Conservation (phyloP, 2,888 invertebrate genomes). For the Hipparchia sbordonii region DNA sequence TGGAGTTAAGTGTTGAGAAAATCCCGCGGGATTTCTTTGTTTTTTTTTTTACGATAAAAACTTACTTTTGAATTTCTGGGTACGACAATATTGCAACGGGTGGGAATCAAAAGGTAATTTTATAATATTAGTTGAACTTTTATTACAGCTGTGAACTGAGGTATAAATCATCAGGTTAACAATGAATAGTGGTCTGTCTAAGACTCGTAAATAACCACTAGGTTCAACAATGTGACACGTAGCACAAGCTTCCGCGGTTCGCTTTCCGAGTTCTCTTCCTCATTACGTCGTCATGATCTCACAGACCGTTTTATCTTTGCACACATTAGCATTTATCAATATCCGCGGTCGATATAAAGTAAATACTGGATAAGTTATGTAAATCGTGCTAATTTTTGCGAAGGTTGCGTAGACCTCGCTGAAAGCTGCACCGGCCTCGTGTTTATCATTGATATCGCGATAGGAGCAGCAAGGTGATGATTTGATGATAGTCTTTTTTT, state of each 20-base stretch:
- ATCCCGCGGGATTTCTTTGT: too few relatives aligned
- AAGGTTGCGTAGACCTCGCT: constrained; percentile 74
- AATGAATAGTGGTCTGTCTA: constrained; percentile 3
- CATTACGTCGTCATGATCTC: constrained; percentile 57
- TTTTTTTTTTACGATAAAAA: too few relatives aligned
- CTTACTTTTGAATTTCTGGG: too few relatives aligned
- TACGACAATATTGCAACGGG: too few relatives aligned
- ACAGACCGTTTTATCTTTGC: constrained; percentile 52
- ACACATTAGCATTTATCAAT: constrained; percentile 36
- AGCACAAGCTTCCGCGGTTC: constrained; percentile 29
- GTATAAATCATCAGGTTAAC: constrained; percentile 1
- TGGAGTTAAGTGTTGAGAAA: too few relatives aligned
- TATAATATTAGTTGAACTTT: neutral
- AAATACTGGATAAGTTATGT: constrained; percentile 57
- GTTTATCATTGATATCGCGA: constrained; percentile 76
- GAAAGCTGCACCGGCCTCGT: constrained; percentile 73
- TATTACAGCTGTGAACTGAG: neutral
- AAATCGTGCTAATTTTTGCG: constrained; percentile 76
- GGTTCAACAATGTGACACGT: constrained; percentile 23
- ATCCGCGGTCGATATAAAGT: constrained; percentile 37
- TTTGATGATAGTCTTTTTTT: constrained; percentile 58
- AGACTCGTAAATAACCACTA: constrained; percentile 11
- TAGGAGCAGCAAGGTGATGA: constrained; percentile 66
- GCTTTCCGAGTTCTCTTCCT: constrained; percentile 51
- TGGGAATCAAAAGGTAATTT: too few relatives aligned